Base-by-base conservation (phyloP, 2,113 vertebrate genomes). In the Mesoclemmys tuberculata region DNA sequence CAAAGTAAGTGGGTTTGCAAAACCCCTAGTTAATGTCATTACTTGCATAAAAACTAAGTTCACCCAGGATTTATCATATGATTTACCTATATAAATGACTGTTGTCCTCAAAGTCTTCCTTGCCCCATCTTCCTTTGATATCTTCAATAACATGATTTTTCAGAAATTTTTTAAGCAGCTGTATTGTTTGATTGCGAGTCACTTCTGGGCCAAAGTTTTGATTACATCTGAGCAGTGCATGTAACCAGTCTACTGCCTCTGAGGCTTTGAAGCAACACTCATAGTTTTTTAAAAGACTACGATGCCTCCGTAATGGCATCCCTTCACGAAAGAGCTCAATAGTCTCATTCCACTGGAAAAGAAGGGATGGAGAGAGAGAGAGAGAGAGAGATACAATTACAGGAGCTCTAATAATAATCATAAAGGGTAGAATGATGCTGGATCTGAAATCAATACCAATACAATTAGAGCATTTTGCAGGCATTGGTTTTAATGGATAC, bases 61-160 rank as follows among this genome's bases (percentile, higher is more conserved):
- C 84, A 90, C 49, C 41, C 61, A 52, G 44, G 4, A 48, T 26
- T 52, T 1, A 0, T 0, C 24, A 4, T 4, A 49, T 51, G 35
- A 1, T 74, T 95, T 96, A 99, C 99, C 99, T 98, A 94, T 99
- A 99, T n/a, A 99, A 96, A 49, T 96, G 98, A 71, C 98, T 96
- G 87, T 98, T 98, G 83, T 99, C 99, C 92, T 98, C 98, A 93
- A 99, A 99, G 89, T 99, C 98, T 80, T 99, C 99, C 94, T 98
- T 98, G 7, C 98, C 99, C 98, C 98, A 99, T 49, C 98, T 98
- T 88, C 99, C 99, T 95, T 99, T 99, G 91, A 99, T 97, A 85
- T 99, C 99, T 94, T 99, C 98, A 24, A 99, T 98, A 68, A 99
- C 98, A 0, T 99, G 99, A 87, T 99, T 99, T 96, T 99, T 99